These are phyloP conservation scores for Amyelois transitella DNA, from an alignment of 1,140 invertebrate species.

Conservation along the genomic window DNA sequence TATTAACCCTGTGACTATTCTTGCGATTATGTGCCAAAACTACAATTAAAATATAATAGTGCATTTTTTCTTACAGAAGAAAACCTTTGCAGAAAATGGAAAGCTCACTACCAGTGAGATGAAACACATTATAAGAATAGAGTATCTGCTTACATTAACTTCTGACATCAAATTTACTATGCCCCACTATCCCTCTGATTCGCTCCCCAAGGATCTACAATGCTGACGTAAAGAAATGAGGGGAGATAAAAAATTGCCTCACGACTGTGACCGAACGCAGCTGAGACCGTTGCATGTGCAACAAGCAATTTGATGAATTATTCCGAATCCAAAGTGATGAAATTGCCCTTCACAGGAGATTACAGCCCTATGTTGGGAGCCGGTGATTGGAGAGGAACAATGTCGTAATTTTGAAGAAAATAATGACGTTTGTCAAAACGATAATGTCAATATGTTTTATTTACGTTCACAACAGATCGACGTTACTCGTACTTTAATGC, in stretches of 20 bases:
- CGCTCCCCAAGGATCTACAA: slow-evolving; percentile 39
- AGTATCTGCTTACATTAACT: neutral
- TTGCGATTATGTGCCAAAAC: too few species aligned
- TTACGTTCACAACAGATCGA: too few species aligned
- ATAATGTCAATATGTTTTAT: too few species aligned
- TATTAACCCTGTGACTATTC: too few species aligned
- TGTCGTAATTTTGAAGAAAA: too few species aligned
- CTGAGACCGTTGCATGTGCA: slow-evolving; percentile 57
- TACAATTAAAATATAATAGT: too few species aligned
- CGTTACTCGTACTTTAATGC: too few species aligned
- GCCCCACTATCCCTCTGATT: slow-evolving; percentile 37
- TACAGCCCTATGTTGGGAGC: slow-evolving; percentile 14
- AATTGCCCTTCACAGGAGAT: slow-evolving; percentile 41
- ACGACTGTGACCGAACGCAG: slow-evolving; percentile 38
- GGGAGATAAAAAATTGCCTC: slow-evolving; percentile 59
- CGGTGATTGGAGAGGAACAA: neutral
- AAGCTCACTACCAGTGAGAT: too few species aligned
- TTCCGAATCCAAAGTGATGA: slow-evolving; percentile 50
- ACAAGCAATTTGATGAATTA: slow-evolving; percentile 62
- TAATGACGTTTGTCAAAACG: too few species aligned
- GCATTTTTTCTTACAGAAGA: too few species aligned
- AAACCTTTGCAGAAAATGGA: too few species aligned
- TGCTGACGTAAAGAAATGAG: slow-evolving; percentile 35
- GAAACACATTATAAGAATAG: too few species aligned
- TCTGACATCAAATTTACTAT: neutral